Evolutionary conservation across 2,797 vertebrate species (phyloP).

Genomic region (Alauda arvensis): DNA sequence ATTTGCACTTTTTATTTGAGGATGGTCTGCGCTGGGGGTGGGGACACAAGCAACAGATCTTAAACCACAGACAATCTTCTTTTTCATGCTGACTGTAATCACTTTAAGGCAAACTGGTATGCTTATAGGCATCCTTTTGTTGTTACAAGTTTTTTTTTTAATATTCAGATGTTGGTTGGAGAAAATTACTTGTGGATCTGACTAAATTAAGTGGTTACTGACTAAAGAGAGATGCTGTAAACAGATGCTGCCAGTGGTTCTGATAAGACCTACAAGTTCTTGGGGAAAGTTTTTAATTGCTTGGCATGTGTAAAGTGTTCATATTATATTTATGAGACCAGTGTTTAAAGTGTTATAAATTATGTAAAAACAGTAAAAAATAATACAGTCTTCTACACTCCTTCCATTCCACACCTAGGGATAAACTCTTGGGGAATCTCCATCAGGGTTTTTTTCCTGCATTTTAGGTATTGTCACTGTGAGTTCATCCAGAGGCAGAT

Average conservation of each 20-base stretch:
- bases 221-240: conserved; percentile 48
- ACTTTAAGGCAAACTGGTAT: conserved; percentile 44
- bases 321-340: conserved; percentile 72
- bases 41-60: conserved; percentile 9
- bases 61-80: conserved; percentile 51
- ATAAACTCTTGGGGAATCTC: background rate
- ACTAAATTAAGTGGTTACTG: conserved; percentile 41
- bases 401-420: conserved; percentile 26
- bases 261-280: conserved; percentile 43
- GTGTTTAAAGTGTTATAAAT: conserved; percentile 70
- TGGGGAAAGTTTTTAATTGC: conserved; percentile 44
- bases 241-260: conserved; percentile 48
- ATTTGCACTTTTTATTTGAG: conserved; percentile 67
- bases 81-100: conserved; percentile 41
- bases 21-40: background rate
- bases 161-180: background rate
- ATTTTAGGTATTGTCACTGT: conserved; percentile 2
- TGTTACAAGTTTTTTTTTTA: background rate
- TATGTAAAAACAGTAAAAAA: conserved; percentile 66
- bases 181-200: conserved; percentile 11
- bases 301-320: conserved; percentile 69
- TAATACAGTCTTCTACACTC: conserved; percentile 35
- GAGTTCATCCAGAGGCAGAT: conserved; percentile 8
- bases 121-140: conserved; percentile 9
- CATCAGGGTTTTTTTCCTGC: background rate